Conservation (phyloP, 2,888 invertebrate species). For the Amiota communis region DNA sequence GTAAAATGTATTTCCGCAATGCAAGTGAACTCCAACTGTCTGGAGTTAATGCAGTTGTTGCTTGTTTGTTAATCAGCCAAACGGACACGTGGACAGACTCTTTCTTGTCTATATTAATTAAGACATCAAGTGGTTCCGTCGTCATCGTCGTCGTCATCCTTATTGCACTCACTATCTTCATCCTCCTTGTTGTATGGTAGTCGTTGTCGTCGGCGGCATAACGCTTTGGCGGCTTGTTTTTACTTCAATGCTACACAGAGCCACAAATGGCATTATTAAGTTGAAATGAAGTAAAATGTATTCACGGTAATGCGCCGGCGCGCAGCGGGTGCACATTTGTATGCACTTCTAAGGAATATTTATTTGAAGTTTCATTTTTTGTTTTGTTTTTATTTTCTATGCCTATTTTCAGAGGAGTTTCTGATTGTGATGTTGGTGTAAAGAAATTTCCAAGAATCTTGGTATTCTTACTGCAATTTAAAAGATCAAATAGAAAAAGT, state of each 20-base stretch:
- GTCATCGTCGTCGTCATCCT: slow-evolving; percentile 14
- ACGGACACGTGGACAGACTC: slow-evolving; percentile 38
- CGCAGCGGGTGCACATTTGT: slow-evolving; percentile 14
- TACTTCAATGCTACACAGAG: not conserved
- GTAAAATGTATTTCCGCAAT: slow-evolving; percentile 23
- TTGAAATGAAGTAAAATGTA: not conserved
- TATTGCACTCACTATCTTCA: slow-evolving; percentile 44
- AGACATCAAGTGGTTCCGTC: slow-evolving; percentile 49
- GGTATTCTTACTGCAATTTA: too few species aligned
- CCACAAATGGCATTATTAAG: slow-evolving; percentile 11
- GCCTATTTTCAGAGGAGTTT: not conserved
- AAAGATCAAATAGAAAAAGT: too few species aligned
- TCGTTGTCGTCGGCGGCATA: slow-evolving; percentile 42
- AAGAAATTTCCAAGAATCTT: too few species aligned
- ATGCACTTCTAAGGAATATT: slow-evolving; percentile 46
- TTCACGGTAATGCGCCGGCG: not conserved
- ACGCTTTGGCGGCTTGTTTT: slow-evolving; percentile 45
- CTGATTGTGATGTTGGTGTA: too few species aligned
- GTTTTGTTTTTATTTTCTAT: slow-evolving; percentile 46
- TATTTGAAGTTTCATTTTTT: slow-evolving; percentile 41
- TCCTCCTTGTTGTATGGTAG: slow-evolving; percentile 22
- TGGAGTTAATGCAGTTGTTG: slow-evolving; percentile 37
- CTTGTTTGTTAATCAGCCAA: slow-evolving; percentile 14
- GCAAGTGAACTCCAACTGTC: slow-evolving; percentile 17
- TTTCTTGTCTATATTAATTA: slow-evolving; percentile 65